phyloP scores from a whole-genome alignment of 2,888 invertebrate genomes.

The Tortricodes alternella region DNA sequence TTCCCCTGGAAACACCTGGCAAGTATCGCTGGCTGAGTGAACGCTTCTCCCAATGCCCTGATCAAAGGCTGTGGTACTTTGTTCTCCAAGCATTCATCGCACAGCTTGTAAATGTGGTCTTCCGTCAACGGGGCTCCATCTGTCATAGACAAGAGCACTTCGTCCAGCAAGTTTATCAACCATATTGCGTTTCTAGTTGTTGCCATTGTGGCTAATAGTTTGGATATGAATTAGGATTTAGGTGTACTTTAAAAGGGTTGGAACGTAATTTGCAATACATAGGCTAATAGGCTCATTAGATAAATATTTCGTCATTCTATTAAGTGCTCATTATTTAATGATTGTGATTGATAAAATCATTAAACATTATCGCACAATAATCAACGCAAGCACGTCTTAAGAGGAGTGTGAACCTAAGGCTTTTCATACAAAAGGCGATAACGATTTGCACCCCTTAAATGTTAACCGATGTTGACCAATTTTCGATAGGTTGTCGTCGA shows the following conservation, averaged over 20 bases:
- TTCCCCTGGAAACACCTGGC: slow-evolving; percentile 86
- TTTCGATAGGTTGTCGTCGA: too few species aligned
- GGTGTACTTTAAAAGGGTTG: background rate
- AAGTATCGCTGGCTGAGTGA: slow-evolving; percentile 83
- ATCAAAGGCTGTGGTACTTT: slow-evolving; percentile 88
- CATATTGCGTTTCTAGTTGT: slow-evolving; percentile 30
- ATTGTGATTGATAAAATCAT: background rate
- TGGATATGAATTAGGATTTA: background rate
- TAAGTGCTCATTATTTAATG: background rate
- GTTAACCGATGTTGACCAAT: too few species aligned
- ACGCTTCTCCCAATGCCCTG: slow-evolving; percentile 90
- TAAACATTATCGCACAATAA: too few species aligned
- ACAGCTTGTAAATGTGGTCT: slow-evolving; percentile 87
- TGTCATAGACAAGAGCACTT: slow-evolving; percentile 49
- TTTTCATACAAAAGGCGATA: too few species aligned
- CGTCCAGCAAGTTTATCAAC: slow-evolving; percentile 49
- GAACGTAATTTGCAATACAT: background rate
- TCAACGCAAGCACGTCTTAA: too few species aligned
- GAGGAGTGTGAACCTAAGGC: too few species aligned
- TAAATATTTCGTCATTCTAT: background rate
- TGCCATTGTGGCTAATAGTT: background rate
- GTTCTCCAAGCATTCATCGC: slow-evolving; percentile 87
- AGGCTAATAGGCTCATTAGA: background rate
- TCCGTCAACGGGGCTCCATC: slow-evolving; percentile 86
- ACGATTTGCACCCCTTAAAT: too few species aligned